phyloP scores from a whole-genome alignment of 2,797 vertebrate genomes.

The Cephalopachus bancanus region DNA sequence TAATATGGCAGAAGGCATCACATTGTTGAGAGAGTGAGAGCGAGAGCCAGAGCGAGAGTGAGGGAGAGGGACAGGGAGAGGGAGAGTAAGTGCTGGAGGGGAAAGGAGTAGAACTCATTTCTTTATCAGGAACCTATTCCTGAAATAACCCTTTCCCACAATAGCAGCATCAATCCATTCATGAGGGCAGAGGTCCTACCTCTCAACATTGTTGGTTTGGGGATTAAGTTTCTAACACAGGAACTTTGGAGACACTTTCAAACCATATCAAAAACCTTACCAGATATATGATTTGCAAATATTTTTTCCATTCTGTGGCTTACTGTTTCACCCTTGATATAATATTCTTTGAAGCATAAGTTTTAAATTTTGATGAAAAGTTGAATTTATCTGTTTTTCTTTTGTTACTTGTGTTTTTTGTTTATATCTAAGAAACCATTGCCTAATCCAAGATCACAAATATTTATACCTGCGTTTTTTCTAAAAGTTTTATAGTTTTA shows the following conservation, averaged over 20 bases:
- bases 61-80: neutral
- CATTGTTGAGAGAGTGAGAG: neutral
- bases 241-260: neutral
- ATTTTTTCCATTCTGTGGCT: neutral
- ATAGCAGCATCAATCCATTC: neutral
- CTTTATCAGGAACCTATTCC: neutral
- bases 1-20: neutral
- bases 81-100: neutral
- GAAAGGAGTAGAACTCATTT: neutral
- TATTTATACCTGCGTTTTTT: slow-evolving; percentile 29
- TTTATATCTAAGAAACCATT: slow-evolving; percentile 27
- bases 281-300: neutral
- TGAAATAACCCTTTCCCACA: neutral
- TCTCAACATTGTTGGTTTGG: neutral
- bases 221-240: neutral
- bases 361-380: slow-evolving; percentile 44
- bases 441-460: neutral
- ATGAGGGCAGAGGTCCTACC: neutral
- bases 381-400: slow-evolving; percentile 32
- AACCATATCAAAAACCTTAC: neutral
- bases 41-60: neutral
- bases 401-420: slow-evolving; percentile 50
- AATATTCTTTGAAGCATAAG: neutral
- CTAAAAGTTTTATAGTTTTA: slow-evolving; percentile 22
- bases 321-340: slow-evolving; percentile 55